These are phyloP conservation scores for Pelecanoides urinatrix DNA, from an alignment of 2,113 vertebrate species.

Conservation along the genomic window DNA sequence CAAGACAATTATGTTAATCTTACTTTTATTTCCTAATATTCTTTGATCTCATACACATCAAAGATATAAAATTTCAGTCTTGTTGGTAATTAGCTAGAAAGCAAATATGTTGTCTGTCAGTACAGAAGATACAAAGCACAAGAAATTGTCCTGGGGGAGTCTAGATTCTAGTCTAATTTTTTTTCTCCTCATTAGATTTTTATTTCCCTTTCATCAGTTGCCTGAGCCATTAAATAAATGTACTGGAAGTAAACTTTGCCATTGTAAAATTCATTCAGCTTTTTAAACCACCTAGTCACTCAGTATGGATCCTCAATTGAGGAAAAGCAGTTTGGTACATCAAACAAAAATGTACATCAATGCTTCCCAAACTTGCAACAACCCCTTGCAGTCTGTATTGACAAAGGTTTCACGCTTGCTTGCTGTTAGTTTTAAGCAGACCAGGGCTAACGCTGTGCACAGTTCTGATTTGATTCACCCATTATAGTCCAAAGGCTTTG, in stretches of 20 bases:
- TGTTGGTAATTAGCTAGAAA: conserved; percentile 61
- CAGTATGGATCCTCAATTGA: conserved; percentile 29
- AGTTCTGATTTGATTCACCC: conserved; percentile 23
- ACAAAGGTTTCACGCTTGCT: background rate
- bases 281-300: conserved; percentile 39
- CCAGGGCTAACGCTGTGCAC: conserved; percentile 7
- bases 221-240: conserved; percentile 48
- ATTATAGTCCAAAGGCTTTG: conserved; percentile 40
- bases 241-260: conserved; percentile 41
- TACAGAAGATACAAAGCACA: conserved; percentile 48
- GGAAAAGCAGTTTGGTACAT: conserved; percentile 2
- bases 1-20: conserved; percentile 64
- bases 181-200: conserved; percentile 50
- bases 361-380: conserved; percentile 27
- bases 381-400: background rate
- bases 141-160: conserved; percentile 58
- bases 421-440: conserved; percentile 16
- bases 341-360: conserved; percentile 24
- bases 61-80: conserved; percentile 61
- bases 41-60: conserved; percentile 63
- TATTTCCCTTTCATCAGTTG: conserved; percentile 54
- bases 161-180: conserved; percentile 44
- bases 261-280: conserved; percentile 51
- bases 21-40: conserved; percentile 63
- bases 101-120: conserved; percentile 57